Conservation (phyloP, 1,140 invertebrate species). For the Neelides sp. region DNA sequence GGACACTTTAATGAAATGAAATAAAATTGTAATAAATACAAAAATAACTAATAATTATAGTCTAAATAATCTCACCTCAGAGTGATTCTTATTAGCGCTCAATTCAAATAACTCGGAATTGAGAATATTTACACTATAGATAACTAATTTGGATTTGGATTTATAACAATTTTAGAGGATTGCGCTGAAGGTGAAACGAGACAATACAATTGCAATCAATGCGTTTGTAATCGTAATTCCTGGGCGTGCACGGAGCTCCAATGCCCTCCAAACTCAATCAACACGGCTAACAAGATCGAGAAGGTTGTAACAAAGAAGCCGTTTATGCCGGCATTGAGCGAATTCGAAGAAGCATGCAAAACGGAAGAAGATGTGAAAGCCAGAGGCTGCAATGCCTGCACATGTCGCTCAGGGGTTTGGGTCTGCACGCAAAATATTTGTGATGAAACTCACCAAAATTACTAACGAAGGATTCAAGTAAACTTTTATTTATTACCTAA, state of each 20-base stretch:
- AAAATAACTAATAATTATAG: conserved; percentile 8
- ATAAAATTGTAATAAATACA: not conserved
- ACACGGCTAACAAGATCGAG: too few relatives aligned
- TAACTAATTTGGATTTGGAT: too few relatives aligned
- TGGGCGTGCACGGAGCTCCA: conserved; percentile 24
- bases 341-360: conserved; percentile 23
- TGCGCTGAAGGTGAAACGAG: conserved; percentile 21
- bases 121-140: too few relatives aligned
- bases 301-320: too few relatives aligned
- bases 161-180: conserved; percentile 15
- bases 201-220: conserved; percentile 21
- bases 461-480: too few relatives aligned
- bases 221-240: conserved; percentile 10
- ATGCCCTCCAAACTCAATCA: conserved; percentile 24
- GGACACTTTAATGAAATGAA: not conserved
- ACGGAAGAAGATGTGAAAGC: conserved; percentile 26
- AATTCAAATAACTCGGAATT: too few relatives aligned
- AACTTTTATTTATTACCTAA: too few relatives aligned
- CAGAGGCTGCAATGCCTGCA: conserved; percentile 26
- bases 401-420: conserved; percentile 22
- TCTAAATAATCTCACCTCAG: conserved; percentile 3
- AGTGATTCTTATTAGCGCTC: too few relatives aligned
- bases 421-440: conserved; percentile 24
- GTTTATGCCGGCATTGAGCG: too few relatives aligned
- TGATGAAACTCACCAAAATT: too few relatives aligned